Conservation (phyloP, 2,797 vertebrate genomes). For the Epinephelus malabaricus region DNA sequence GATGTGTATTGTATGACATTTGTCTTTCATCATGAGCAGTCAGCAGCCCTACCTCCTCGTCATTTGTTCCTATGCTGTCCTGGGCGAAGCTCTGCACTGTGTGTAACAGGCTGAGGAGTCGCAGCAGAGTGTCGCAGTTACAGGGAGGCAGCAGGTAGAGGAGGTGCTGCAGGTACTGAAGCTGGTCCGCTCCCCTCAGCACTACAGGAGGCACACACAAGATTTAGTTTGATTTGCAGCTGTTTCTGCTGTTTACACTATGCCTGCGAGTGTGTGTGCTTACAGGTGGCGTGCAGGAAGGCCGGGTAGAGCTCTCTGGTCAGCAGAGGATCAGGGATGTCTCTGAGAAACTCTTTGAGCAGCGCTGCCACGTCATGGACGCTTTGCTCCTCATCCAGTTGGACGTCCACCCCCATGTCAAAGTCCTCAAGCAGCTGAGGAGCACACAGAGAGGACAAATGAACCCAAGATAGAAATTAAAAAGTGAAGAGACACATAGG, state of each 20-base stretch:
- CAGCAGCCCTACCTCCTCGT: conserved; percentile 84
- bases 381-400: conserved; percentile 90
- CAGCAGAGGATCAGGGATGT: conserved; percentile 92
- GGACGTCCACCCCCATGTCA: conserved; percentile 88
- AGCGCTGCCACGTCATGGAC: conserved; percentile 94
- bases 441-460: not conserved
- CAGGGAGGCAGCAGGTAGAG: conserved; percentile 93
- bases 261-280: conserved; percentile 16
- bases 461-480: not conserved
- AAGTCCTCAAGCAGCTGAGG: conserved; percentile 92
- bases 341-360: conserved; percentile 93
- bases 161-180: conserved; percentile 90
- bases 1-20: too few relatives aligned
- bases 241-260: too few relatives aligned
- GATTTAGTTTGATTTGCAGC: not conserved
- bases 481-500: not conserved
- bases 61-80: conserved; percentile 82
- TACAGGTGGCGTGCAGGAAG: conserved; percentile 92
- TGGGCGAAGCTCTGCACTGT: conserved; percentile 89
- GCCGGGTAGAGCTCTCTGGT: conserved; percentile 91
- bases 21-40: too few relatives aligned
- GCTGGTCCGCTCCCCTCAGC: conserved; percentile 85
- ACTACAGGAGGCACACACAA: conserved; percentile 66
- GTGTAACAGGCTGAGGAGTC: conserved; percentile 89
- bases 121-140: conserved; percentile 93